phyloP scores from a whole-genome alignment of 2,888 invertebrate species.

The Drosophila hamatofila region DNA sequence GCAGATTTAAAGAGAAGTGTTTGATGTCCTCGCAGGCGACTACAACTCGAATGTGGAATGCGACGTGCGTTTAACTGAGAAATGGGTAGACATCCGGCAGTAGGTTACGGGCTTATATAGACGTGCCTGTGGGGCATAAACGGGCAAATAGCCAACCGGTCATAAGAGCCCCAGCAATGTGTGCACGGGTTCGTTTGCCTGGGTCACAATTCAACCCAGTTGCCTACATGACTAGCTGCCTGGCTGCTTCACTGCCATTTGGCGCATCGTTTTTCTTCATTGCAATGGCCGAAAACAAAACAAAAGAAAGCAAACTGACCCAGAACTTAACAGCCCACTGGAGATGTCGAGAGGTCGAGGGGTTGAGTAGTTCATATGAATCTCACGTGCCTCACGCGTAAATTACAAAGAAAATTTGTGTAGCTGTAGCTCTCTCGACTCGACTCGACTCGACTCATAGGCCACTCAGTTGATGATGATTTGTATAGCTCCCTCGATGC shows the following conservation, averaged over 20 bases:
- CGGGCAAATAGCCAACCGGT: slow-evolving; percentile 10
- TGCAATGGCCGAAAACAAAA: slow-evolving; percentile 35
- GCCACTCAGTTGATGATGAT: slow-evolving; percentile 12
- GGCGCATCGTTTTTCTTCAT: slow-evolving; percentile 65
- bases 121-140: slow-evolving; percentile 27
- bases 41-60: slow-evolving; percentile 22
- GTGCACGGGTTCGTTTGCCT: slow-evolving; percentile 49
- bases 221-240: neutral
- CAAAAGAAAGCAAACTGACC: slow-evolving; percentile 1
- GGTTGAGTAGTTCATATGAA: slow-evolving; percentile 16
- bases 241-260: slow-evolving; percentile 2
- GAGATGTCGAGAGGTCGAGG: slow-evolving; percentile 15
- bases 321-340: slow-evolving; percentile 4
- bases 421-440: neutral
- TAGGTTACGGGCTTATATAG: slow-evolving; percentile 5
- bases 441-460: slow-evolving; percentile 5
- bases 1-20: slow-evolving; percentile 36
- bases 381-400: slow-evolving; percentile 38
- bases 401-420: slow-evolving; percentile 37
- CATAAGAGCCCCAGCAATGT: slow-evolving; percentile 14
- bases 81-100: neutral
- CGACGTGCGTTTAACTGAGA: slow-evolving; percentile 28
- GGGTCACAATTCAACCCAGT: slow-evolving; percentile 1
- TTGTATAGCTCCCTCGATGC: slow-evolving; percentile 16
- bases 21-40: slow-evolving; percentile 39